Conservation (phyloP, 1,140 invertebrate genomes). For the Temnothorax curvispinosus region DNA sequence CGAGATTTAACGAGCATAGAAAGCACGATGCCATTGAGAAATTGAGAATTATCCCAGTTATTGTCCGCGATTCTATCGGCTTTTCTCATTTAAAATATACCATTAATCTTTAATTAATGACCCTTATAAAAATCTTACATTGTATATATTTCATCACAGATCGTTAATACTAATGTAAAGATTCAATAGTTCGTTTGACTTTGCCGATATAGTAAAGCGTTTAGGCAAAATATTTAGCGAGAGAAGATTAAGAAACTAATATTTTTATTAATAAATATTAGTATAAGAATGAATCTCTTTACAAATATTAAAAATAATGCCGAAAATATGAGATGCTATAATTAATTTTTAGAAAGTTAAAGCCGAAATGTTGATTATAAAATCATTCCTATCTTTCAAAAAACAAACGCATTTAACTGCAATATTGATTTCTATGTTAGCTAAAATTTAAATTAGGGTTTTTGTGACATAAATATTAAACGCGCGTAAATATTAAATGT, state of each 20-base stretch:
- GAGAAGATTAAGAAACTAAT: neutral
- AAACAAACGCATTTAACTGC: neutral
- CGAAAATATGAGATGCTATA: neutral
- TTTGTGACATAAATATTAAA: neutral
- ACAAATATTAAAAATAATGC: neutral
- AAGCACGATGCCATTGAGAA: neutral
- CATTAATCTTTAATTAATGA: constrained; percentile 41
- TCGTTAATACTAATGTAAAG: neutral
- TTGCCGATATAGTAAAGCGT: neutral
- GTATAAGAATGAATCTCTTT: neutral
- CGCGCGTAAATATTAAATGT: neutral
- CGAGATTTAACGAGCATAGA: constrained; percentile 51
- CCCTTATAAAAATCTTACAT: constrained; percentile 40
- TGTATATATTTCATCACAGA: neutral
- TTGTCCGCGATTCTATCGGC: neutral
- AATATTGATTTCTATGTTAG: neutral
- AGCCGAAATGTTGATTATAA: neutral
- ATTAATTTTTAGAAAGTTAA: neutral
- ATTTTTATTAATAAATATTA: neutral
- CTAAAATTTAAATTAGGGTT: neutral
- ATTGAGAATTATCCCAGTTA: constrained; percentile 43
- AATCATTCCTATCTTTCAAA: neutral
- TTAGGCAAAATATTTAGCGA: neutral
- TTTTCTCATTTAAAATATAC: constrained; percentile 37
- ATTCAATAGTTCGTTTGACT: neutral